phyloP scores from a whole-genome alignment of 2,797 vertebrate species.

The Tiaroga cobitis region DNA sequence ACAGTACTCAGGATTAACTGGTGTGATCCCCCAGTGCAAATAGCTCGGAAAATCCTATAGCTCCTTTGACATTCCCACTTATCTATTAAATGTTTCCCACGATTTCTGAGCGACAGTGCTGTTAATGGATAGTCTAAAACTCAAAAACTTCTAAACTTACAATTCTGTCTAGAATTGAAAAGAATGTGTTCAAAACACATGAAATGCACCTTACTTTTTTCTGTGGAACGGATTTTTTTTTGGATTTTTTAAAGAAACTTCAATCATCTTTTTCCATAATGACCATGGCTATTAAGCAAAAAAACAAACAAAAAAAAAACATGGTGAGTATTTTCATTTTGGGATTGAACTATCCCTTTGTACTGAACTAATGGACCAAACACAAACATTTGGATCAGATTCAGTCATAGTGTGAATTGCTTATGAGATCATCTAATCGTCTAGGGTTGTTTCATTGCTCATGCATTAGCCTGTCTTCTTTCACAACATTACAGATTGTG shows the following conservation, averaged over 20 bases:
- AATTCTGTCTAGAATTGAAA: neutral
- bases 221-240: neutral
- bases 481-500: conserved; percentile 19
- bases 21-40: conserved; percentile 8
- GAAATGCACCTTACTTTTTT: neutral
- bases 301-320: neutral
- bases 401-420: no score
- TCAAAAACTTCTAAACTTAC: neutral
- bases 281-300: neutral
- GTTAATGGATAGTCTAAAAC: neutral
- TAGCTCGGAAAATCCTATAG: conserved; percentile 28
- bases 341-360: neutral
- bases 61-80: conserved; percentile 29
- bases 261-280: neutral
- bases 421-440: no score
- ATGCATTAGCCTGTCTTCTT: neutral
- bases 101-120: neutral
- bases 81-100: conserved; percentile 18
- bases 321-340: neutral
- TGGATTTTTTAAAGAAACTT: neutral
- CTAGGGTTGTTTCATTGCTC: neutral
- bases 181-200: neutral
- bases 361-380: neutral
- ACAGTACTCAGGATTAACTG: conserved; percentile 46
- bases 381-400: neutral